Conservation (phyloP, 2,797 vertebrate species). For the Sebastes taczanowskii region DNA sequence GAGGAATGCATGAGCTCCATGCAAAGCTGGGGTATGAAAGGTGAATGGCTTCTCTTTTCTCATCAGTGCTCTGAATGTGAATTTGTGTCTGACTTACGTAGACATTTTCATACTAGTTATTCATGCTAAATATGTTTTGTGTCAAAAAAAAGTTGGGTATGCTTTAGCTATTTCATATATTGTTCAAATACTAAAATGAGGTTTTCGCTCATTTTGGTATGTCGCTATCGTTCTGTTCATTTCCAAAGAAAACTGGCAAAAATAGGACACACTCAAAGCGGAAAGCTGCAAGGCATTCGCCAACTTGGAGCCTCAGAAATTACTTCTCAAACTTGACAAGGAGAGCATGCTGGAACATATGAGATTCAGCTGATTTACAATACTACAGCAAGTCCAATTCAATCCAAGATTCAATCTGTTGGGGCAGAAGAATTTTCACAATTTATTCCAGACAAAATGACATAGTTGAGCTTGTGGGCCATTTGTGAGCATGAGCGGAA, state of each 20-base stretch:
- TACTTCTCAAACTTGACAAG: constrained; percentile 35
- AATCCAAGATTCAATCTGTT: constrained; percentile 49
- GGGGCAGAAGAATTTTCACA: constrained; percentile 42
- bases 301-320: constrained; percentile 17
- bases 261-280: not conserved
- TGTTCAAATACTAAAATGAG: not conserved
- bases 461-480: constrained; percentile 5
- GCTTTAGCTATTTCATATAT: not conserved
- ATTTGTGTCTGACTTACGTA: not conserved
- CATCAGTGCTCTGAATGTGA: not conserved
- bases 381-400: constrained; percentile 24
- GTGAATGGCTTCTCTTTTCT: not conserved
- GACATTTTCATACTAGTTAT: not conserved
- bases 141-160: not conserved
- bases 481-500: not conserved
- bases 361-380: constrained; percentile 32
- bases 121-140: too few species aligned
- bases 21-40: not conserved
- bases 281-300: not conserved
- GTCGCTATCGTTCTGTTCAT: not conserved
- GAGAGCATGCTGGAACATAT: constrained; percentile 20
- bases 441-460: constrained; percentile 53
- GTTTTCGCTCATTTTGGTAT: not conserved
- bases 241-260: not conserved
- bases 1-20: not conserved